phyloP scores from a whole-genome alignment of 2,888 invertebrate genomes.

The Xestia c-nigrum region DNA sequence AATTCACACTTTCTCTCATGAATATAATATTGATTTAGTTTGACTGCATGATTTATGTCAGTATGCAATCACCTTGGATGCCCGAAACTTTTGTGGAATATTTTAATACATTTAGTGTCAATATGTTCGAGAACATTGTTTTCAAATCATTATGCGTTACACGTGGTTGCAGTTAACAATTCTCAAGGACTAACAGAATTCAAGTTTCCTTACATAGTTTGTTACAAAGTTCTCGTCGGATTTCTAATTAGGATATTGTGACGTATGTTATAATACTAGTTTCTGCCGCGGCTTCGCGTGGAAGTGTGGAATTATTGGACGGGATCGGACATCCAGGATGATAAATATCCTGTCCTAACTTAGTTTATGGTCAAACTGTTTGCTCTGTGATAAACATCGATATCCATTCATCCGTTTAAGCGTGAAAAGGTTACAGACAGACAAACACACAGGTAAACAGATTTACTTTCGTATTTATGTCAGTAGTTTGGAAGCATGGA shows the following conservation, averaged over 20 bases:
- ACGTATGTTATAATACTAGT: conserved; percentile 26
- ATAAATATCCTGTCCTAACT: background rate
- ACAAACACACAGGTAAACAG: background rate
- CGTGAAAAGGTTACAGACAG: background rate
- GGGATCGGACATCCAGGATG: background rate
- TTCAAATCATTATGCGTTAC: conserved; percentile 46
- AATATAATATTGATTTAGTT: conserved; percentile 3
- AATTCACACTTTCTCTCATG: conserved; percentile 25
- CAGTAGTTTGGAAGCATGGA: background rate
- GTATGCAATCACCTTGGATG: conserved; percentile 11
- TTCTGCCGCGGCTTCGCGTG: background rate
- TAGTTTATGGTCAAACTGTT: background rate
- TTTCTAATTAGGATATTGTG: conserved; percentile 46
- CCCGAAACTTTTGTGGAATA: conserved; percentile 38
- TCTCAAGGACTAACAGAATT: conserved; percentile 55
- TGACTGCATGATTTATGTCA: conserved; percentile 37
- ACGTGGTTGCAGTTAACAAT: conserved; percentile 28
- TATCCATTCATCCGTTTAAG: background rate
- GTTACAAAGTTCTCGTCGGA: conserved; percentile 23
- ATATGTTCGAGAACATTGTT: conserved; percentile 39
- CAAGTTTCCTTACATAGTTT: conserved; percentile 49
- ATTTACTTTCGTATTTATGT: background rate
- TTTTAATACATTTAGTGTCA: conserved; percentile 42
- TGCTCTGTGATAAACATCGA: background rate
- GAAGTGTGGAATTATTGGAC: background rate